Evolutionary conservation across 2,797 vertebrate genomes (phyloP).

Genomic region (Mionectes olivaceus): DNA sequence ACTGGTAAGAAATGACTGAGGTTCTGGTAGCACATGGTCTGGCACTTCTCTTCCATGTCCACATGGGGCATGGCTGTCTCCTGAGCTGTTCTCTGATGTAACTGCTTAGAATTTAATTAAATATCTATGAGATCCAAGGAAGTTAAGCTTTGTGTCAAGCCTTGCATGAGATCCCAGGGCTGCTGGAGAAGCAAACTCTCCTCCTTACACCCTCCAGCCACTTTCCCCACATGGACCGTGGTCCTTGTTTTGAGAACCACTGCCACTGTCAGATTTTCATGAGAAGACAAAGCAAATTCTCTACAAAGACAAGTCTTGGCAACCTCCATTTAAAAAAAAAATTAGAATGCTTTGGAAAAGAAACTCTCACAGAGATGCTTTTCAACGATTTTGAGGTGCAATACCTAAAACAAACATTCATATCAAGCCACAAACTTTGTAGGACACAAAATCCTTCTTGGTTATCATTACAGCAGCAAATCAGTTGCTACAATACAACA

Average conservation of each 20-base stretch:
- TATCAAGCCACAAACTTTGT: constrained; percentile 16
- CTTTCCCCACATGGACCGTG: fast-evolving
- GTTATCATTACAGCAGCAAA: not conserved
- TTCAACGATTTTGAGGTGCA: not conserved
- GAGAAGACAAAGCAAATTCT: not conserved
- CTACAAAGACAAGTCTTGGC: not conserved
- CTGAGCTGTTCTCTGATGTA: not conserved
- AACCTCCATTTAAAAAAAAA: not conserved
- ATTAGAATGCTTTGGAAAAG: not conserved
- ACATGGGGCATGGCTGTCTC: not conserved
- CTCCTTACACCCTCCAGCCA: fast-evolving
- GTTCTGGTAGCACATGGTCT: not conserved
- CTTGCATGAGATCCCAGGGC: fast-evolving
- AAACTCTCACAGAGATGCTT: not conserved
- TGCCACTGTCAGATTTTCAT: not conserved
- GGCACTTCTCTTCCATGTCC: not conserved
- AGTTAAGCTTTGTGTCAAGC: not conserved
- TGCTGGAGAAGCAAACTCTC: not conserved
- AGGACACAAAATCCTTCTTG: not conserved
- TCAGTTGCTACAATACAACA: not conserved
- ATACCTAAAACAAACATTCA: not conserved
- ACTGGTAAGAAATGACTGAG: not conserved
- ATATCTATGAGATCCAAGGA: not conserved
- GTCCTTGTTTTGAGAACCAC: fast-evolving
- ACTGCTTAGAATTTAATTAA: not conserved